phyloP scores from a whole-genome alignment of 2,797 vertebrate species.

The Mionectes olivaceus region DNA sequence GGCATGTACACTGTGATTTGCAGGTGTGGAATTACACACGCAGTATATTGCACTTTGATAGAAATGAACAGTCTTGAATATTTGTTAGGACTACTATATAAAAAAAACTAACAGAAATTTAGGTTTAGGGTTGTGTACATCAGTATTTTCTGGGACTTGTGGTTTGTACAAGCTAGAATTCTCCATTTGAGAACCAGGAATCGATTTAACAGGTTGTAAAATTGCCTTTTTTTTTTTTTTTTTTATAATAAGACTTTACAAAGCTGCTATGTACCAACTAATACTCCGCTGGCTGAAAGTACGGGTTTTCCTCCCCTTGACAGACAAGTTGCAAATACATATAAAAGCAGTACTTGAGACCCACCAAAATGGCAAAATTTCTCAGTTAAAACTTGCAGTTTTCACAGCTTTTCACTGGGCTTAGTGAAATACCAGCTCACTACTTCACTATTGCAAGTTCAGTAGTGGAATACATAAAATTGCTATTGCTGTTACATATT shows the following conservation, averaged over 20 bases:
- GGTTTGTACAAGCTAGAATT: not conserved
- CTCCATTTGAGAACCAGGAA: not conserved
- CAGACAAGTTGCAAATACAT: not conserved
- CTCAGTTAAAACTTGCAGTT: slow-evolving; percentile 11
- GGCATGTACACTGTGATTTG: slow-evolving; percentile 21
- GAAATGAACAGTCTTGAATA: slow-evolving; percentile 20
- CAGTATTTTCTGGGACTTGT: slow-evolving; percentile 10
- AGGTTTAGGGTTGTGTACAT: not conserved
- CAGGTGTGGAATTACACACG: slow-evolving; percentile 44
- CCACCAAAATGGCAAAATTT: slow-evolving; percentile 3
- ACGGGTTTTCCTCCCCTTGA: not conserved
- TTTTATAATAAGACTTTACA: not conserved
- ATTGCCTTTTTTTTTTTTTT: not conserved
- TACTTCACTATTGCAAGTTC: not conserved
- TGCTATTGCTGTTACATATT: slow-evolving; percentile 44
- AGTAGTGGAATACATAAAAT: not conserved
- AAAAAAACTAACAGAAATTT: not conserved
- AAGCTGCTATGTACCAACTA: slow-evolving; percentile 72
- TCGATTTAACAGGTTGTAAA: not conserved
- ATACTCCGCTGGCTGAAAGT: slow-evolving; percentile 24
- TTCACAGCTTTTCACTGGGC: slow-evolving; percentile 26
- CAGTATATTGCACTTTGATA: slow-evolving; percentile 68
- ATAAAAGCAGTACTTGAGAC: not conserved
- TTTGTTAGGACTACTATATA: slow-evolving; percentile 25
- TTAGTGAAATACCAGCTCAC: not conserved